These are phyloP conservation scores for Subanguina moxae DNA, from an alignment of 1,140 invertebrate genomes.

Conservation along the genomic window DNA sequence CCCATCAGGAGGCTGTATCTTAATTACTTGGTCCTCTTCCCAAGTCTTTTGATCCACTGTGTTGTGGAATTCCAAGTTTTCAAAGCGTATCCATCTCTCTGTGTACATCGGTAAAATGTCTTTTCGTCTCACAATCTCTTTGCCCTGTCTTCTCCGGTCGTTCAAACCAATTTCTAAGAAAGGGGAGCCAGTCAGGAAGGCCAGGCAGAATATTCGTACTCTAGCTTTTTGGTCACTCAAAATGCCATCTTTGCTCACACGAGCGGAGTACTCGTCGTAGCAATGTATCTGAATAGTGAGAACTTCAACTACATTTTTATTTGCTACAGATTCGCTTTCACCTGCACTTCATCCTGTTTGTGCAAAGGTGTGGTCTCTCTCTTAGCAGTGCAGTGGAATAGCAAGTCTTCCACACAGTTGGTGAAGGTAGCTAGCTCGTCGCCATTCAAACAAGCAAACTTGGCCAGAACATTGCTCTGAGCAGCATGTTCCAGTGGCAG, in stretches of 20 bases:
- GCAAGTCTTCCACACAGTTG: conserved; percentile 77
- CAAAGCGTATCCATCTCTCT: conserved; percentile 96
- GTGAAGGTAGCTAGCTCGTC: conserved; percentile 88
- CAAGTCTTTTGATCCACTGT: conserved; percentile 88
- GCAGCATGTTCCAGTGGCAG: conserved; percentile 89
- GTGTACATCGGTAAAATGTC: conserved; percentile 98
- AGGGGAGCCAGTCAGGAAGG: conserved; percentile 82
- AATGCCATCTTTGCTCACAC: conserved; percentile 79
- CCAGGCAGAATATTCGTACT: conserved; percentile 87
- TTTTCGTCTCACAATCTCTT: conserved; percentile 94
- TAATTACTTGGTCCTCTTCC: conserved; percentile 69
- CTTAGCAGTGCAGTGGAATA: conserved; percentile 77
- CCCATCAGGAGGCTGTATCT: conserved; percentile 95
- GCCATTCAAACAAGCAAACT: conserved; percentile 82
- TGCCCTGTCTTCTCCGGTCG: conserved; percentile 85
- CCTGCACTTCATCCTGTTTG: conserved; percentile 94
- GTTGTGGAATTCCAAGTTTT: conserved; percentile 87
- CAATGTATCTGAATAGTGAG: conserved; percentile 48
- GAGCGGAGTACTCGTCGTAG: conserved; percentile 90
- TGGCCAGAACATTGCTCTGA: conserved; percentile 87
- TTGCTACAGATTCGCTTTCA: background rate
- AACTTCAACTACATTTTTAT: background rate
- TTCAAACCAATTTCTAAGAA: conserved; percentile 94
- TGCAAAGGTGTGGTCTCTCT: conserved; percentile 84
- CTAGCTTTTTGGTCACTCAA: conserved; percentile 87